Percentiles rank a stretch among this genome's conserved stretches.
These are phyloP conservation scores for Drosophila antonietae DNA, from an alignment of 2,888 invertebrate genomes.

Conservation along the genomic window DNA sequence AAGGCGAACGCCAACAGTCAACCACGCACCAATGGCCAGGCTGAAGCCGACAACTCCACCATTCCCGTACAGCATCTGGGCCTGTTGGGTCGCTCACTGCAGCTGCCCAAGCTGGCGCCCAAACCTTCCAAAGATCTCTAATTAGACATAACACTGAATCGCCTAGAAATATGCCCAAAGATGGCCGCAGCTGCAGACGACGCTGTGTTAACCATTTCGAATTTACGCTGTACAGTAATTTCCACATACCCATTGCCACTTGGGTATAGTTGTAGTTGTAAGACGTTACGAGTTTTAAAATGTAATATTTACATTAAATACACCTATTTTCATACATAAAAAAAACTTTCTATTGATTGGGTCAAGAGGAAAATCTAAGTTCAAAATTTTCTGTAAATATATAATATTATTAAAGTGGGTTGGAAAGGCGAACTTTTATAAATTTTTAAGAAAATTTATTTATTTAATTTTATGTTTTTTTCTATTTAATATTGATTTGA, in stretches of 20 bases:
- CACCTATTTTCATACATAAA: conserved; percentile 22
- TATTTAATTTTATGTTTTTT: not conserved
- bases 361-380: not conserved
- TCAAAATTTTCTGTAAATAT: not conserved
- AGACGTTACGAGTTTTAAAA: conserved; percentile 42
- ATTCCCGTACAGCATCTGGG: conserved; percentile 38
- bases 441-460: no score
- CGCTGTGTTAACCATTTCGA: conserved; percentile 48
- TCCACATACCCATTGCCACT: conserved; percentile 12
- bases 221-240: conserved; percentile 57
- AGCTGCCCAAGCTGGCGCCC: conserved; percentile 52
- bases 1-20: conserved; percentile 3
- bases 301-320: conserved; percentile 49
- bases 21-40: conserved; percentile 35
- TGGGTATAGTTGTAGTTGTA: conserved; percentile 30
- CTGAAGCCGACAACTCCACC: conserved; percentile 19
- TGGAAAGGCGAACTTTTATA: no score
- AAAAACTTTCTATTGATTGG: conserved; percentile 6
- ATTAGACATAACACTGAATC: conserved; percentile 12
- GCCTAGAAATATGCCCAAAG: conserved; percentile 38
- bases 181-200: conserved; percentile 35
- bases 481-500: not conserved
- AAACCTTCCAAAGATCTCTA: conserved; percentile 43
- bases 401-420: no score
- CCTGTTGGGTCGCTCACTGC: conserved; percentile 40